phyloP scores from a whole-genome alignment of 2,888 invertebrate genomes.

The Escarpia spicata region DNA sequence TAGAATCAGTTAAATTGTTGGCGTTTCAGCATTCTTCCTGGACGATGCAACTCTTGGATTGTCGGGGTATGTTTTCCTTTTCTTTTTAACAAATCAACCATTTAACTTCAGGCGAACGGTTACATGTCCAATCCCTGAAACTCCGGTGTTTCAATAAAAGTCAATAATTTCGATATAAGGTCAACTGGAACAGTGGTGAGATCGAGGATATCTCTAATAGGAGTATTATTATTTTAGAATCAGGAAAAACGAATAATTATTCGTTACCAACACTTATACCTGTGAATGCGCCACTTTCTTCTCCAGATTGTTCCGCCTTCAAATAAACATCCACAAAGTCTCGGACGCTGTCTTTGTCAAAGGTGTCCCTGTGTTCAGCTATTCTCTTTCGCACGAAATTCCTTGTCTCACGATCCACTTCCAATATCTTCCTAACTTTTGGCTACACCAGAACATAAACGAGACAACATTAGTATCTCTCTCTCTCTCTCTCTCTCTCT shows the following conservation, averaged over 20 bases:
- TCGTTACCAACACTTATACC: neutral
- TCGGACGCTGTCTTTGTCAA: conserved; percentile 13
- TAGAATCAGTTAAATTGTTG: no score
- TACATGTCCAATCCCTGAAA: neutral
- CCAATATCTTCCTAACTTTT: neutral
- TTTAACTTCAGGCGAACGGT: neutral
- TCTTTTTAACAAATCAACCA: neutral
- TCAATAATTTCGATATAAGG: neutral
- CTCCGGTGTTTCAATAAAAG: neutral
- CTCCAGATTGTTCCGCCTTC: neutral
- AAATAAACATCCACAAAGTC: conserved; percentile 23
- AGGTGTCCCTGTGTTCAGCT: conserved; percentile 14
- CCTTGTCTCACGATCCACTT: neutral
- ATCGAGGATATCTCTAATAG: neutral
- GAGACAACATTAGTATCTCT: no score
- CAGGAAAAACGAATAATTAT: neutral
- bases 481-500: no score
- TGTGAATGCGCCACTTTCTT: neutral
- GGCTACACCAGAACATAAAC: neutral
- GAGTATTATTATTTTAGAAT: neutral
- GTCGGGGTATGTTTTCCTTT: neutral
- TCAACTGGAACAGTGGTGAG: neutral
- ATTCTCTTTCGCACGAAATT: conserved; percentile 9
- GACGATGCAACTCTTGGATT: neutral
- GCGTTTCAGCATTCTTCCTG: no score